A percentile compares a stretch with the other conserved stretches of the same genome.
Conservation (phyloP, 2,113 vertebrate species). For the Gracilinanus agilis region DNA sequence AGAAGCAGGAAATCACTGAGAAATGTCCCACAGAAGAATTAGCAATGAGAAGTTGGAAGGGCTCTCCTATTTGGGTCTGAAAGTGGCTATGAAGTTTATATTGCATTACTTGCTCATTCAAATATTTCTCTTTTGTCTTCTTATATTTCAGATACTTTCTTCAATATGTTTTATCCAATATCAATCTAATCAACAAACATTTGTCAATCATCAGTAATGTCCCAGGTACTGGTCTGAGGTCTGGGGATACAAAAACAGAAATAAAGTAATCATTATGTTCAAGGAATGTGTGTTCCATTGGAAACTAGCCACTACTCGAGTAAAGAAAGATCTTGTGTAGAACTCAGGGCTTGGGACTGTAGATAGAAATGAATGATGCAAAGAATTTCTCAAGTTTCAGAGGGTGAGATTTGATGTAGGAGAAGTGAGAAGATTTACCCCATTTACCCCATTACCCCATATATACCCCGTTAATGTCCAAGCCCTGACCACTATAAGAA, state of each 20-base stretch:
- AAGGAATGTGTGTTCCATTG: background rate
- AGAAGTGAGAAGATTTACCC: background rate
- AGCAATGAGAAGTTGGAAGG: background rate
- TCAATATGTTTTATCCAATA: background rate
- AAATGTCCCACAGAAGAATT: background rate
- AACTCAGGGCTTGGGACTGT: background rate
- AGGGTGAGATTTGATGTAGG: background rate
- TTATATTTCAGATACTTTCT: background rate
- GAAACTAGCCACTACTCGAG: background rate
- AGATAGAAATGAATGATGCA: background rate
- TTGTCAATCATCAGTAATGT: background rate
- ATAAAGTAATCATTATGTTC: background rate
- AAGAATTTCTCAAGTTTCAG: background rate
- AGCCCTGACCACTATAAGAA: background rate
- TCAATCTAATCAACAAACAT: background rate
- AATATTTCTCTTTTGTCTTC: background rate
- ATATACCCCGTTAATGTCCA: background rate
- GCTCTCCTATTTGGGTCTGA: background rate
- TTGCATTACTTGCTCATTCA: background rate
- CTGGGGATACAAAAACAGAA: background rate
- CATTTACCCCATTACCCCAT: background rate
- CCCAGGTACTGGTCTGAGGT: background rate
- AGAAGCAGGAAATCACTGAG: background rate
- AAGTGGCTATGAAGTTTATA: background rate
- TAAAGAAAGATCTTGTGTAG: background rate